Evolutionary conservation across 2,113 vertebrate genomes (phyloP).

Genomic region (Actinemys pallida): DNA sequence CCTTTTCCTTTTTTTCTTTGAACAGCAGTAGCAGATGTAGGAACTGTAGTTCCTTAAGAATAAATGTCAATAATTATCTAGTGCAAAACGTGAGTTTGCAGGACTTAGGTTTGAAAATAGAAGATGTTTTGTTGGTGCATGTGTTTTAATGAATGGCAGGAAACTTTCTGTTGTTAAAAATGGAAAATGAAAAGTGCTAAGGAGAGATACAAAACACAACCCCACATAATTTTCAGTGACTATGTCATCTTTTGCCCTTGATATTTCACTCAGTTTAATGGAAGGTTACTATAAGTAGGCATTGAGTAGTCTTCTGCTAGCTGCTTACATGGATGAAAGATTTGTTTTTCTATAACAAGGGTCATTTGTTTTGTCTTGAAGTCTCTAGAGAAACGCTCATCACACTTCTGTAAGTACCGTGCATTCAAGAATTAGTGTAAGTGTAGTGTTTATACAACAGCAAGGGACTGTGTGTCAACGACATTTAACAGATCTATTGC

Average conservation of each 20-base stretch:
- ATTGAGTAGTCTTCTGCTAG: slow-evolving; percentile 54
- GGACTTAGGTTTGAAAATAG: background rate
- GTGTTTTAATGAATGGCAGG: background rate
- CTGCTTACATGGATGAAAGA: background rate
- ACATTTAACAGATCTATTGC: slow-evolving; percentile 27
- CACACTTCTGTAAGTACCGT: background rate
- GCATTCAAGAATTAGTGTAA: slow-evolving; percentile 39
- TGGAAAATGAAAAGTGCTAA: slow-evolving; percentile 33
- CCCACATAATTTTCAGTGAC: background rate
- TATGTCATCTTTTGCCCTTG: slow-evolving; percentile 44
- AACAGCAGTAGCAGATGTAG: slow-evolving; percentile 26
- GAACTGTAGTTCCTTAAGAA: slow-evolving; percentile 38
- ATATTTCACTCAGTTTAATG: background rate
- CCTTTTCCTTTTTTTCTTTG: slow-evolving; percentile 49
- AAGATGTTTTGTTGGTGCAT: background rate
- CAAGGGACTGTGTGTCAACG: background rate
- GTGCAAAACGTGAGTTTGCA: slow-evolving; percentile 8
- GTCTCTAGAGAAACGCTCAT: slow-evolving; percentile 32
- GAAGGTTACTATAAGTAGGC: slow-evolving; percentile 33
- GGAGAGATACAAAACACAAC: background rate
- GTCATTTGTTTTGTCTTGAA: background rate
- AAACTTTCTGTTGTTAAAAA: slow-evolving; percentile 1
- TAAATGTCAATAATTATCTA: slow-evolving; percentile 48
- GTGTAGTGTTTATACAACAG: slow-evolving; percentile 9
- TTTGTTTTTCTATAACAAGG: slow-evolving; percentile 31